Evolutionary conservation across 2,113 vertebrate species (phyloP).

Genomic region (Thinocorus orbignyianus): DNA sequence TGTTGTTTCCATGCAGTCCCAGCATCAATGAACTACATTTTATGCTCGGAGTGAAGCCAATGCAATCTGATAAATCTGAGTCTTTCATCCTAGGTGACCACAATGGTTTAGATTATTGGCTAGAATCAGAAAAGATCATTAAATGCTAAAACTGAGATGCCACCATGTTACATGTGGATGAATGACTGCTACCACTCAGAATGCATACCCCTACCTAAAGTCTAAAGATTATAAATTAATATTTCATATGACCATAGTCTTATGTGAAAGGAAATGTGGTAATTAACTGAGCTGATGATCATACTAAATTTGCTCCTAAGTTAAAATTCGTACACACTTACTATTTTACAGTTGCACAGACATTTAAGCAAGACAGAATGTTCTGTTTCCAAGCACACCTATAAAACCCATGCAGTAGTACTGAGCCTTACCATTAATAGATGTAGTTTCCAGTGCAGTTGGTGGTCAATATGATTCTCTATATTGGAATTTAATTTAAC

Average conservation of each 20-base stretch:
- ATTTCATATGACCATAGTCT: not conserved
- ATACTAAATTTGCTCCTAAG: not conserved
- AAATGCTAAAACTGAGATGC: not conserved
- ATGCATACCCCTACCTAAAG: not conserved
- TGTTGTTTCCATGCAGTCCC: not conserved
- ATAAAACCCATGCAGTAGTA: not conserved
- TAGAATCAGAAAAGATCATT: not conserved
- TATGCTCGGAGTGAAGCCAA: not conserved
- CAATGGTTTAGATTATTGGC: not conserved
- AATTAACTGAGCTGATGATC: not conserved
- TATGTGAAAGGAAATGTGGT: not conserved
- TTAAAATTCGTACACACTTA: not conserved
- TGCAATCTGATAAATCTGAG: not conserved
- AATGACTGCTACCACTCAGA: not conserved
- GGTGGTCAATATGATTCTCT: not conserved
- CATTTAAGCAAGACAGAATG: not conserved
- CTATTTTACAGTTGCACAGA: not conserved
- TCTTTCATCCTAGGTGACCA: not conserved
- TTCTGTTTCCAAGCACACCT: not conserved
- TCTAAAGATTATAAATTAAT: not conserved
- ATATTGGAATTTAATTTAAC: not conserved
- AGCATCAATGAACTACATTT: not conserved
- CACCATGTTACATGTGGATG: not conserved
- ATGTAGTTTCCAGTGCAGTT: not conserved
- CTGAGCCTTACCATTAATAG: not conserved